Evolutionary conservation across 2,888 invertebrate species (phyloP).

Genomic region (Trissonchulus latispiculum): DNA sequence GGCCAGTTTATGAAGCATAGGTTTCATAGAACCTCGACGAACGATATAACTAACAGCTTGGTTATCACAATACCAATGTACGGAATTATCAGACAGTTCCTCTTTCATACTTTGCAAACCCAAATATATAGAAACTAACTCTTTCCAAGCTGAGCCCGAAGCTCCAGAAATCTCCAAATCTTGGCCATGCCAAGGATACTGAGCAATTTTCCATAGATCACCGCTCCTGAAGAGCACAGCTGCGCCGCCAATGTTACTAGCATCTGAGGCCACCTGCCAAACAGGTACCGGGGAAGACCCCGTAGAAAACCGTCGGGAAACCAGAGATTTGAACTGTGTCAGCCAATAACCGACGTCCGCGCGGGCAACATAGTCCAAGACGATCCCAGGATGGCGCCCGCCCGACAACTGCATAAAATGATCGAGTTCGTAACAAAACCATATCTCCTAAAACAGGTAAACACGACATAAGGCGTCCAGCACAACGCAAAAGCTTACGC

Average conservation of each 20-base stretch:
- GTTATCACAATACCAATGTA: background rate
- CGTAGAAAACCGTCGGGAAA: too few species aligned
- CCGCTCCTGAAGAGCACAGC: background rate
- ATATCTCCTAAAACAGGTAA: background rate
- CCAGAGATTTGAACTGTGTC: too few species aligned
- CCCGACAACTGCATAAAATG: too few species aligned
- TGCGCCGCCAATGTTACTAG: background rate
- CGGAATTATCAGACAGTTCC: background rate
- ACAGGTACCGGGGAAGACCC: too few species aligned
- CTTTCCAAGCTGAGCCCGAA: background rate
- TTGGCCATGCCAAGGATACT: background rate
- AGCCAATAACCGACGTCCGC: too few species aligned
- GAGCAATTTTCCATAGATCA: background rate
- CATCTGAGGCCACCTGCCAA: background rate
- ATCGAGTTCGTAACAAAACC: background rate
- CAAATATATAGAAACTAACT: background rate
- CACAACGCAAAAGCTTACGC: background rate
- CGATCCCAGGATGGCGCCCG: too few species aligned
- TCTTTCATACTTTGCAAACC: background rate
- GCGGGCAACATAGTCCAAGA: too few species aligned
- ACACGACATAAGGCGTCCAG: background rate
- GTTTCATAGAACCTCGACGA: background rate
- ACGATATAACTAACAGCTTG: background rate
- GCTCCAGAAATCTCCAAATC: background rate
- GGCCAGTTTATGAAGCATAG: background rate